phyloP scores from a whole-genome alignment of 2,113 vertebrate species.

The Mustela nigripes region DNA sequence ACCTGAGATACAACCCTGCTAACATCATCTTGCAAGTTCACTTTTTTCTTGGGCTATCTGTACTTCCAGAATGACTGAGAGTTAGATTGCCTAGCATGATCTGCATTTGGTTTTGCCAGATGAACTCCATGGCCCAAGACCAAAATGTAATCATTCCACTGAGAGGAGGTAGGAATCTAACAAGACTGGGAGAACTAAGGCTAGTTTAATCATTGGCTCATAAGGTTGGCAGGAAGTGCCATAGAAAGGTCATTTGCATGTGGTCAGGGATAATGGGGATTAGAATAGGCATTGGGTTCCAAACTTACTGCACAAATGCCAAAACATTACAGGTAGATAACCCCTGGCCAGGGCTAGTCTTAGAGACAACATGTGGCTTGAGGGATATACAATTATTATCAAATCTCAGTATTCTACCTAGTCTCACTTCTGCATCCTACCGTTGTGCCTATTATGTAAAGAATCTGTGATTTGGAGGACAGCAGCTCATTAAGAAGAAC shows the following conservation, averaged over 20 bases:
- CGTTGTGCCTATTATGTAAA: not conserved
- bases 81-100: constrained; percentile 17
- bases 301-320: not conserved
- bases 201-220: not conserved
- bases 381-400: not conserved
- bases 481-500: constrained; percentile 52
- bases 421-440: not conserved
- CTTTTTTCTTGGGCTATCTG: not conserved
- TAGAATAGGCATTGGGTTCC: not conserved
- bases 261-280: not conserved
- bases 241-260: not conserved
- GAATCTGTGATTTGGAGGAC: not conserved
- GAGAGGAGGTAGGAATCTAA: not conserved
- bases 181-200: not conserved
- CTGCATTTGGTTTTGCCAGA: not conserved
- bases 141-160: not conserved
- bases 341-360: not conserved
- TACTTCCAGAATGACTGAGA: not conserved
- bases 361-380: not conserved
- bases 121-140: not conserved
- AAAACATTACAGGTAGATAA: not conserved
- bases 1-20: not conserved
- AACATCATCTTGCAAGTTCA: not conserved
- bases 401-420: not conserved
- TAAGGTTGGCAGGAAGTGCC: not conserved